These are phyloP conservation scores for Centropus unirufus DNA, from an alignment of 2,113 vertebrate species.

Conservation along the genomic window DNA sequence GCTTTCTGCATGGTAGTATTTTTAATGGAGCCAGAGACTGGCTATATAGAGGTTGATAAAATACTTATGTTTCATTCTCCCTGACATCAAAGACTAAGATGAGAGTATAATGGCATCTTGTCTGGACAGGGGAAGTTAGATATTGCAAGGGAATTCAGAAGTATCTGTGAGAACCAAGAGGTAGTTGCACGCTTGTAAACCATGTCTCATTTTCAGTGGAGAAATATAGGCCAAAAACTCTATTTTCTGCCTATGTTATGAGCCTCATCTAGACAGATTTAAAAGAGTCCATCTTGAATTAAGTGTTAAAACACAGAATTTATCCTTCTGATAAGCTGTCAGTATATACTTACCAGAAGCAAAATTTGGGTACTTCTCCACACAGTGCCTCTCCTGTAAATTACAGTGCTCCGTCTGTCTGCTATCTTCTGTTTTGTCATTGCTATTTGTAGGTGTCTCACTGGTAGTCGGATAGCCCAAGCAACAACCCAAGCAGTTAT, in stretches of 20 bases:
- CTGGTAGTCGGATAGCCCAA: background rate
- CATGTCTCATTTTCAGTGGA: background rate
- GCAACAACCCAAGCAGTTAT: background rate
- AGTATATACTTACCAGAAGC: background rate
- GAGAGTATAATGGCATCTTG: background rate
- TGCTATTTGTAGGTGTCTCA: background rate
- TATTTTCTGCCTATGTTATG: background rate
- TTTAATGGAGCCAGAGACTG: background rate
- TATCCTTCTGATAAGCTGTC: background rate
- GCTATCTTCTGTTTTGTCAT: background rate
- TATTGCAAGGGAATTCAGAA: background rate
- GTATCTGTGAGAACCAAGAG: background rate
- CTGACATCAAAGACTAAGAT: background rate
- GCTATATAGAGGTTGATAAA: background rate
- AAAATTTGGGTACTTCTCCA: background rate
- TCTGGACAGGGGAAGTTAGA: background rate
- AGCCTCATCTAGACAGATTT: background rate
- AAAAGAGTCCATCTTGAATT: background rate
- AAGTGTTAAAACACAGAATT: background rate
- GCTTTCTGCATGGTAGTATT: background rate
- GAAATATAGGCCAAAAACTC: background rate
- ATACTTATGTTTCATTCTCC: background rate
- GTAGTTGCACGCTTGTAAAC: background rate
- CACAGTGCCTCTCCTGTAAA: background rate
- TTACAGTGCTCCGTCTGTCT: background rate